These are phyloP conservation scores for Colaptes auratus DNA, from an alignment of 2,113 vertebrate species.

Conservation along the genomic window DNA sequence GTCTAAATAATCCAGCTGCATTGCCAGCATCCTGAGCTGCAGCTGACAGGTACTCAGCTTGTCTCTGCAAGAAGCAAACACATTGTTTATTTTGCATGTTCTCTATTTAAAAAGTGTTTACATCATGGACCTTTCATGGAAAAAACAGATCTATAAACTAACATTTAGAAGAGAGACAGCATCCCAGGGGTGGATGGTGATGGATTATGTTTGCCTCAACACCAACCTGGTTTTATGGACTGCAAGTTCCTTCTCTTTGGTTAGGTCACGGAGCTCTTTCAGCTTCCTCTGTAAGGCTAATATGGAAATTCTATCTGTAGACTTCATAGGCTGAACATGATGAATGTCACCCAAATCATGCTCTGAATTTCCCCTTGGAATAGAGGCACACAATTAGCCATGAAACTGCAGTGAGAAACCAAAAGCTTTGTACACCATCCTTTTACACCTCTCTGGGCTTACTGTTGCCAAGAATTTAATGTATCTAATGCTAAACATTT, in stretches of 20 bases:
- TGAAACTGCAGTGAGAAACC: neutral
- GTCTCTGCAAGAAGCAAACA: constrained; percentile 59
- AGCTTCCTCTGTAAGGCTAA: constrained; percentile 72
- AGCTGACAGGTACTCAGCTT: constrained; percentile 76
- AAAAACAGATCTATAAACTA: neutral
- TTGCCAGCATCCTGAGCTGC: constrained; percentile 67
- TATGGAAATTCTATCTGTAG: constrained; percentile 48
- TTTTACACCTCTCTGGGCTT: neutral
- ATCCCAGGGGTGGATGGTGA: neutral
- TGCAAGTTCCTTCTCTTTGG: constrained; percentile 74
- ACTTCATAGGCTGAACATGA: neutral
- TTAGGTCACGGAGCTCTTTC: constrained; percentile 69
- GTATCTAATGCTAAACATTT: neutral
- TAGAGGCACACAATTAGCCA: neutral
- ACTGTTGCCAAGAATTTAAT: neutral
- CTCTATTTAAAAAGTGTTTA: neutral
- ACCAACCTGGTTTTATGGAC: constrained; percentile 80
- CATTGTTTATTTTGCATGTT: fast-evolving
- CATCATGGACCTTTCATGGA: neutral
- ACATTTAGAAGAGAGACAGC: neutral
- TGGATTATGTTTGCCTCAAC: neutral
- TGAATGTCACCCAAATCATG: neutral
- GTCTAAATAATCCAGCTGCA: constrained; percentile 76
- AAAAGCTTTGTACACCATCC: neutral
- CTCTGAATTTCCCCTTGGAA: constrained; percentile 52